phyloP scores from a whole-genome alignment of 30 jellyfish, hydroid and myxozoan genomes.

The Rhopilema esculentum region DNA sequence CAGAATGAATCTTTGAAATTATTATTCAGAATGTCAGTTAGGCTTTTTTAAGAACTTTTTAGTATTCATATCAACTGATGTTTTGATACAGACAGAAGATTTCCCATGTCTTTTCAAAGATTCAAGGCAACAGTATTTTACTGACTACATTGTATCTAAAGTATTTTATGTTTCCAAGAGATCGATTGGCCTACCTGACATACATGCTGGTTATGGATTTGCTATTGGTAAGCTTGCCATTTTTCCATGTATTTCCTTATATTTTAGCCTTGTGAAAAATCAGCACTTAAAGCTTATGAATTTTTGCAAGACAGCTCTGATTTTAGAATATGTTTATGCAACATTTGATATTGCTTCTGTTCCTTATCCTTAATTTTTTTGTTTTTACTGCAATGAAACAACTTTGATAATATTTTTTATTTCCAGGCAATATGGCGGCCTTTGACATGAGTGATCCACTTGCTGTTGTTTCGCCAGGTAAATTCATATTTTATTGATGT shows the following conservation, averaged over 20 bases:
- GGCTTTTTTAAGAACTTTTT: no score
- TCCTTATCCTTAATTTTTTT: background rate
- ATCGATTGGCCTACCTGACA: slow-evolving; percentile 97
- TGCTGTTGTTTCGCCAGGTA: slow-evolving; percentile 99
- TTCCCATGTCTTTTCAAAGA: no score
- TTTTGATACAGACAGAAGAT: no score
- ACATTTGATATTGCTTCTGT: background rate
- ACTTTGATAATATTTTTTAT: no score
- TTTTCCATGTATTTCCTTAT: background rate
- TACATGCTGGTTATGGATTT: slow-evolving; percentile 99
- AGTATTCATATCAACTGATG: no score
- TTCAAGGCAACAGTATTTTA: no score
- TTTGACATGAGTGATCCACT: slow-evolving; percentile 94
- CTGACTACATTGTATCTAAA: no score
- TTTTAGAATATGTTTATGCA: background rate
- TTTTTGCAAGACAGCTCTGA: no score
- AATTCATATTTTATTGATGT: background rate
- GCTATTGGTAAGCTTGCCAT: slow-evolving; percentile 85
- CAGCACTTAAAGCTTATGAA: no score
- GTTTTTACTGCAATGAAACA: background rate
- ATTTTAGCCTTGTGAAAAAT: no score
- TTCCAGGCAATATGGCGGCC: slow-evolving; percentile 98
- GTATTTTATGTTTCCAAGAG: slow-evolving; percentile 62
- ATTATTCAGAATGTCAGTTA: no score
- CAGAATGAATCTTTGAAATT: no score